These are phyloP conservation scores for Apostichopus californicus DNA, from an alignment of 35 echinoderm and acorn worm species.

Conservation along the genomic window DNA sequence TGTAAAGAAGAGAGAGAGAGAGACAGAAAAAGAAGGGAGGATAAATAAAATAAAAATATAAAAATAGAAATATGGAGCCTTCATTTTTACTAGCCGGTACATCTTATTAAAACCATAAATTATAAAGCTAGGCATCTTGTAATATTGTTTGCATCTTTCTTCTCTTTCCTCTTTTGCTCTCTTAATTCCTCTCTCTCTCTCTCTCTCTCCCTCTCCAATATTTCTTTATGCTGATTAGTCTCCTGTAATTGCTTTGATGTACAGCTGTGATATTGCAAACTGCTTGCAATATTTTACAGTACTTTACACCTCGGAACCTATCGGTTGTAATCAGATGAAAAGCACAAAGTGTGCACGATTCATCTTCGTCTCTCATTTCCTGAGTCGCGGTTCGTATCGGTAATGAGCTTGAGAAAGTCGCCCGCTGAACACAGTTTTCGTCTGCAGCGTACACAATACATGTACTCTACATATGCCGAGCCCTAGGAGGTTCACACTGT, in stretches of 20 bases:
- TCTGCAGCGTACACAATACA: background rate
- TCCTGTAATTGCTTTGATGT: background rate
- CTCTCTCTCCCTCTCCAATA: background rate
- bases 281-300: background rate
- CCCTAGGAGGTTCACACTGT: too few species aligned
- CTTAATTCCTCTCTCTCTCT: background rate
- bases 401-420: background rate
- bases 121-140: too few species aligned
- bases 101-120: too few species aligned
- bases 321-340: background rate
- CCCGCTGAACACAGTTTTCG: background rate
- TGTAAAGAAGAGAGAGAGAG: too few species aligned
- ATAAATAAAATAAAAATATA: too few species aligned
- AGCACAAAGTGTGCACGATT: background rate
- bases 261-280: background rate
- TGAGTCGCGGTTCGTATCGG: background rate
- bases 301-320: background rate
- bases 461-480: too few species aligned
- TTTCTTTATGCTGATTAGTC: background rate
- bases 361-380: background rate
- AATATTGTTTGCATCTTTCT: too few species aligned
- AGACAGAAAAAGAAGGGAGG: too few species aligned
- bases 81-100: too few species aligned
- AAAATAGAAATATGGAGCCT: too few species aligned
- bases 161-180: too few species aligned